These are phyloP conservation scores for Epizoanthus stellaris DNA, from an alignment of 92 coral and sea anemone genomes.

Conservation along the genomic window DNA sequence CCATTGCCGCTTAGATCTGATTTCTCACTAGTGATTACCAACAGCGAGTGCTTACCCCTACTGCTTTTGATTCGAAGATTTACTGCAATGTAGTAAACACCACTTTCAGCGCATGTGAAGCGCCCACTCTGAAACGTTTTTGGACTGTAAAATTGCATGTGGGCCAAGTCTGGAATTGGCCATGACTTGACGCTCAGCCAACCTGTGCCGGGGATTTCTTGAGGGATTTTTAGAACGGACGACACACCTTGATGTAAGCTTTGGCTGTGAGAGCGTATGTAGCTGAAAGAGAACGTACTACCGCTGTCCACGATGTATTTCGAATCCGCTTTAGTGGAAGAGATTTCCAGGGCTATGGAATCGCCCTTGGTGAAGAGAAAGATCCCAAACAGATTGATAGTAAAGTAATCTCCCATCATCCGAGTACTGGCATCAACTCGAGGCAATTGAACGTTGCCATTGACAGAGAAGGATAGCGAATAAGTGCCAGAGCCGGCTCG, in stretches of 20 bases:
- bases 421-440: background rate
- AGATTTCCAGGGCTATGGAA: slow-evolving; percentile 35
- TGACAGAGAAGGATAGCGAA: slow-evolving; percentile 41
- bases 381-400: slow-evolving; percentile 51
- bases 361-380: slow-evolving; percentile 57
- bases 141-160: slow-evolving; percentile 42
- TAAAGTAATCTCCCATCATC: slow-evolving; percentile 14
- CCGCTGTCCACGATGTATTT: slow-evolving; percentile 10
- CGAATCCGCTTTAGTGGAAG: slow-evolving; percentile 8
- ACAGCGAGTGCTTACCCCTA: slow-evolving; percentile 45
- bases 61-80: slow-evolving; percentile 56
- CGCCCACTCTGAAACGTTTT: slow-evolving; percentile 55
- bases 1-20: slow-evolving; percentile 63
- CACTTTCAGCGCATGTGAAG: slow-evolving; percentile 57
- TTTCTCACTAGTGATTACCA: slow-evolving; percentile 62
- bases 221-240: slow-evolving; percentile 20
- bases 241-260: slow-evolving; percentile 57
- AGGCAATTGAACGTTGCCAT: slow-evolving; percentile 46
- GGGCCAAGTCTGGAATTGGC: slow-evolving; percentile 31
- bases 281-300: slow-evolving; percentile 62
- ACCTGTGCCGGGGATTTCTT: slow-evolving; percentile 63
- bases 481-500: slow-evolving; percentile 40
- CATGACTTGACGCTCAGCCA: slow-evolving; percentile 49
- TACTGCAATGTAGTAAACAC: slow-evolving; percentile 55
- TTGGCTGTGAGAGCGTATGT: slow-evolving; percentile 47